Evolutionary conservation across 2,113 vertebrate species (phyloP).

Genomic region (Podarcis muralis): DNA sequence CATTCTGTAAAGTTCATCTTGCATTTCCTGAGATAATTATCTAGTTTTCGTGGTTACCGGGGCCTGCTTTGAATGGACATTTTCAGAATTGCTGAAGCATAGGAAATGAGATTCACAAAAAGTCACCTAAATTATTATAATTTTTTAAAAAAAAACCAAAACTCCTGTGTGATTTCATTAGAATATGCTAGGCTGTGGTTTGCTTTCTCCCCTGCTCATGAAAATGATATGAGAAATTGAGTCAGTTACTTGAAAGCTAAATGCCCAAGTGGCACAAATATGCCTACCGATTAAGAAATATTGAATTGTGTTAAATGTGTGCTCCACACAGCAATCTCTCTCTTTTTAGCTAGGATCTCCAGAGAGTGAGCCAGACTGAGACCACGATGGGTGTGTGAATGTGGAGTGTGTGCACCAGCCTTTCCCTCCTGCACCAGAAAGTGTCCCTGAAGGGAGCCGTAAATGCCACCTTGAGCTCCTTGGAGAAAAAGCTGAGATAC

Average conservation of each 20-base stretch:
- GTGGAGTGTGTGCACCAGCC: neutral
- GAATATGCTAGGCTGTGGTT: neutral
- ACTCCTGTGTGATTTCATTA: neutral
- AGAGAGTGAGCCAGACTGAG: neutral
- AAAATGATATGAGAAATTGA: neutral
- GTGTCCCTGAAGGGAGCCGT: neutral
- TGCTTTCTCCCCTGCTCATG: neutral
- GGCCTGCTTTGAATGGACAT: neutral
- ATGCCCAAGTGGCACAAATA: neutral
- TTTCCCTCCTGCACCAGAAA: neutral
- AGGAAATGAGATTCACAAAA: neutral
- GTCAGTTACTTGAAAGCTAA: neutral
- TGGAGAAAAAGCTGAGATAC: too few species aligned
- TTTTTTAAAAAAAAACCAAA: too few species aligned
- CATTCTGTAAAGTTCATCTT: neutral
- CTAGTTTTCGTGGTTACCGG: neutral
- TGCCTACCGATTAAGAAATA: neutral
- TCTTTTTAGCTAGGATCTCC: neutral
- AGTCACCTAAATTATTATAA: neutral
- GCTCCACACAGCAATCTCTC: neutral
- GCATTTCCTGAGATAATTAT: neutral
- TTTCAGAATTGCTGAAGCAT: neutral
- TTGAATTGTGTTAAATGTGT: neutral
- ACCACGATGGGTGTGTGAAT: neutral
- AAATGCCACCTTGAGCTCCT: too few species aligned